Base-by-base conservation (phyloP, 2,113 vertebrate species). In the Ophiodon elongatus region DNA sequence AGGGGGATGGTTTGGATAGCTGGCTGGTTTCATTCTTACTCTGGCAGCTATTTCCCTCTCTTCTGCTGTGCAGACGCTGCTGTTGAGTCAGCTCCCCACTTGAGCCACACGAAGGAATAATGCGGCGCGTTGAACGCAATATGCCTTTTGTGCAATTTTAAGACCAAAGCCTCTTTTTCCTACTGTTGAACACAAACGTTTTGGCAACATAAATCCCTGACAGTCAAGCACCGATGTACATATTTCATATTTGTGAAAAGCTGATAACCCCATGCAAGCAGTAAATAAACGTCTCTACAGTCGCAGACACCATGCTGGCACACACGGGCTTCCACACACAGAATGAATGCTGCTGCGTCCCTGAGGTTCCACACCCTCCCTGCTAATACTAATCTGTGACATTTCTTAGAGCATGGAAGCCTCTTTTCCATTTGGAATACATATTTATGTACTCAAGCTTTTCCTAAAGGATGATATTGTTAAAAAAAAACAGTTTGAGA, bases 381-480 rank as follows among this genome's bases (percentile, higher is more conserved):
- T 14, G 25, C 68, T 66, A 45, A 78, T 59, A 14, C 60, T 69
- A 76, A 82, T 85, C 85, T 43, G 64, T 66, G 66, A 79, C 56
- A 65, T 85, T 82, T 79, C 72, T 68, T 7, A 69, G 37, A 81
- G 73, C 8, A 39, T 45, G 50, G 45, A 86, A 76, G 41, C 68
- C 69, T 70, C 37, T 39, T 73, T 82, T 73, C 35, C 57, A 37
- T 69, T 52, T 23, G 21, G 56, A 59, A 59, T 59, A 59, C 27
- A 7, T 59, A 27, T 56, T 64, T 79, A 64, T 13, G n/a, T 15
- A 23, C 29, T 52, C 21, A 5, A 14, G 10, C 47, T 52, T 74
- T 74, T 62, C 45, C 69, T 31, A 19, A 39, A 72, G 47, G 21
- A 39, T 39, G 14, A 31, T 37, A 62, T 59, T 83, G 65, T 23